Evolutionary conservation across 2,888 invertebrate species (phyloP).

Genomic region (Trichogramma evanescens): DNA sequence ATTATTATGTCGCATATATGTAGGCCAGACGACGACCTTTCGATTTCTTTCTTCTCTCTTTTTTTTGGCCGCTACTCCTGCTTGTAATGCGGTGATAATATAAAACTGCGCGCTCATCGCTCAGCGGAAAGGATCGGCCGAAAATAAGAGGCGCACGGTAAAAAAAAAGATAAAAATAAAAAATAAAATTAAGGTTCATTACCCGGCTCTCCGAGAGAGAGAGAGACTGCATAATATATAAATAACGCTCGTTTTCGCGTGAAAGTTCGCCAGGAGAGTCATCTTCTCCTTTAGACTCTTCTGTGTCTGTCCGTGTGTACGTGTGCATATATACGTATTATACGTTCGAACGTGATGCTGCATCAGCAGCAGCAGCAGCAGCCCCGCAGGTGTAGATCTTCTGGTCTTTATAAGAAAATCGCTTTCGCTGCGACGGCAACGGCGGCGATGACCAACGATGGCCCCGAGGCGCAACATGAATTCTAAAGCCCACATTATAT

Average conservation of each 20-base stretch:
- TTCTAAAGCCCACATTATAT: slow-evolving; percentile 8
- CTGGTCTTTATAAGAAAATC: slow-evolving; percentile 25
- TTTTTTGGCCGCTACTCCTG: no score
- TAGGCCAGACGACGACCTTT: no score
- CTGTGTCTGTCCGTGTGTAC: slow-evolving; percentile 12
- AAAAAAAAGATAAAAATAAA: no score
- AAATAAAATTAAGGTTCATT: no score
- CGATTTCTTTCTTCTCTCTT: no score
- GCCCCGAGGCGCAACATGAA: slow-evolving; percentile 21
- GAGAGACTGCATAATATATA: not conserved
- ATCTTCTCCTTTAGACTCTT: slow-evolving; percentile 23
- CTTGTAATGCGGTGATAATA: no score
- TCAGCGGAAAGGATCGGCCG: no score
- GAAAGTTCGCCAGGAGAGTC: slow-evolving; percentile 30
- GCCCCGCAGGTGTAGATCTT: slow-evolving; percentile 22
- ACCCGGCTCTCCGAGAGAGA: no score
- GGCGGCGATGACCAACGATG: slow-evolving; percentile 27
- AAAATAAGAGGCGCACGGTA: no score
- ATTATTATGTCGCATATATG: no score
- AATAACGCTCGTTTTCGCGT: slow-evolving; percentile 25
- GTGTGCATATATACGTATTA: not conserved
- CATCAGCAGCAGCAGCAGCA: slow-evolving; percentile 22
- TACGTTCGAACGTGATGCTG: slow-evolving; percentile 2
- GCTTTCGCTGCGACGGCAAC: slow-evolving; percentile 28
- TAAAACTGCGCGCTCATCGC: no score